These are phyloP conservation scores for Cardiocondyla obscurior DNA, from an alignment of 1,140 invertebrate genomes.

Conservation along the genomic window DNA sequence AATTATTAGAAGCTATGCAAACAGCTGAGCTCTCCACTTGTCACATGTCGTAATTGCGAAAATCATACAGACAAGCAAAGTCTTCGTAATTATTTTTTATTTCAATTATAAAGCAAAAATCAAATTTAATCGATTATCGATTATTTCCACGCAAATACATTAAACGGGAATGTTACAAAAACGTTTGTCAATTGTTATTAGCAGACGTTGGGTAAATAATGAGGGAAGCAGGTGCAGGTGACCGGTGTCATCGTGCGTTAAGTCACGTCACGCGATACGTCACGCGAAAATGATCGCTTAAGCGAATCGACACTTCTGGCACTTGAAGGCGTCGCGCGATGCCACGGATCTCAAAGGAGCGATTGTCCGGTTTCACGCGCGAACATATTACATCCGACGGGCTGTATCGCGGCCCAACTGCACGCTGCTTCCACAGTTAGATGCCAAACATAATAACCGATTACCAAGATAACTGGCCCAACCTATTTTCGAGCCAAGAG, in stretches of 20 bases:
- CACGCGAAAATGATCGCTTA: constrained; percentile 17
- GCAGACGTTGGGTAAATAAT: neutral
- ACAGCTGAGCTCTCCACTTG: neutral
- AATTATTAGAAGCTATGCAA: neutral
- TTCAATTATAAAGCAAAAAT: neutral
- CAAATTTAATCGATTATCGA: neutral
- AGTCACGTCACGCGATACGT: neutral
- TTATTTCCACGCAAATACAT: neutral
- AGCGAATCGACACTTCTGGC: constrained; percentile 40
- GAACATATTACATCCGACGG: constrained; percentile 34
- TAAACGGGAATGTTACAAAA: neutral
- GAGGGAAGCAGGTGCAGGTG: neutral
- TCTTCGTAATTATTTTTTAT: neutral
- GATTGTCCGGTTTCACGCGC: constrained; percentile 8
- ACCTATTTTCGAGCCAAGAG: constrained; percentile 81
- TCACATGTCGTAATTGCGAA: neutral
- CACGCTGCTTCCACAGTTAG: constrained; percentile 70
- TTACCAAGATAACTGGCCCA: constrained; percentile 81
- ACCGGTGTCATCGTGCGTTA: constrained; percentile 12
- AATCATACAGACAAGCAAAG: neutral
- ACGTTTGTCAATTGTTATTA: neutral
- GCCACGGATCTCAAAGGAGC: constrained; percentile 23
- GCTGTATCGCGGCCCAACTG: constrained; percentile 52
- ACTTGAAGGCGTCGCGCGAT: constrained; percentile 21
- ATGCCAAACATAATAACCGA: constrained; percentile 83